phyloP scores from a whole-genome alignment of 2,797 vertebrate species.

The Morus bassanus region DNA sequence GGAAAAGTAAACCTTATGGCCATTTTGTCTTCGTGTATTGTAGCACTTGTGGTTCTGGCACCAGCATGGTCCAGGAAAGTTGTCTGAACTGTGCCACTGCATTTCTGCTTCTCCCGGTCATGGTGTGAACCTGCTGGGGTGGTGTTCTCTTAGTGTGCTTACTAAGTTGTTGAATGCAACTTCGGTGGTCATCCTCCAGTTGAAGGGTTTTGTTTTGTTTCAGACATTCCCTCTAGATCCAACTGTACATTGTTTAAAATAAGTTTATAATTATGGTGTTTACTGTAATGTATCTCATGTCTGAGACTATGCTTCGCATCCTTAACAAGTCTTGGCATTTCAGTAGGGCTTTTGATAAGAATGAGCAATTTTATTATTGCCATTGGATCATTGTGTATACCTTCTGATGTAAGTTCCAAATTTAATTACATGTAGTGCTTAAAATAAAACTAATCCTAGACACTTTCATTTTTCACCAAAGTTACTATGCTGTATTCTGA shows the following conservation, averaged over 20 bases:
- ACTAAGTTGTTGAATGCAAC: neutral
- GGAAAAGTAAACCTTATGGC: neutral
- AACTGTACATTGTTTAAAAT: fast-evolving
- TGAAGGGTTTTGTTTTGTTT: neutral
- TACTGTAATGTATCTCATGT: neutral
- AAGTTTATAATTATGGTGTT: neutral
- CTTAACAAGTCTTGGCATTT: neutral
- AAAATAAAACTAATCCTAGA: neutral
- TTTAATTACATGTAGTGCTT: neutral
- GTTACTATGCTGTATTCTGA: neutral
- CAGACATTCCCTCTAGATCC: neutral
- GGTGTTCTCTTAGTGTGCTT: neutral
- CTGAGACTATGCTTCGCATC: neutral
- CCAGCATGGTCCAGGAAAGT: neutral
- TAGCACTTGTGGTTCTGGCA: neutral
- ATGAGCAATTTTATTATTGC: neutral
- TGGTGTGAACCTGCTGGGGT: neutral
- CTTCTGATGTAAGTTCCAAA: neutral
- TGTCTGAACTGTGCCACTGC: fast-evolving
- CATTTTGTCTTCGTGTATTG: neutral
- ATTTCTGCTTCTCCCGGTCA: neutral
- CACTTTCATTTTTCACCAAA: neutral
- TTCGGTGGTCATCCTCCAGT: neutral
- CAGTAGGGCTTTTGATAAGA: neutral
- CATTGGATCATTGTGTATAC: neutral